Percentiles rank a stretch among this genome's conserved stretches.
Evolutionary conservation across 2,113 vertebrate genomes (phyloP).

Genomic region (Turnix velox): DNA sequence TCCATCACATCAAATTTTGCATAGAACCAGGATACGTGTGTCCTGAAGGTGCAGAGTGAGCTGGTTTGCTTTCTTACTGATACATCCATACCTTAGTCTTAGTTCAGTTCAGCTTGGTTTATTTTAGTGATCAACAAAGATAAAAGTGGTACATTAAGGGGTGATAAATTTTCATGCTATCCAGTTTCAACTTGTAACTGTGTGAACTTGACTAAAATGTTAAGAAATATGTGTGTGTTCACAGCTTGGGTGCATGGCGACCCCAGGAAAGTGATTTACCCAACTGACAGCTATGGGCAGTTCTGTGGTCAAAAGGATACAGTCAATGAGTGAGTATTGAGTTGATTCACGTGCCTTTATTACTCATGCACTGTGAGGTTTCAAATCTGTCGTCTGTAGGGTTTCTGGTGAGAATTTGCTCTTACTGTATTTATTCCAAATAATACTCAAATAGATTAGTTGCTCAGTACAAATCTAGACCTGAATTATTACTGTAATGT

Average conservation of each 20-base stretch:
- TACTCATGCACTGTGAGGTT: neutral
- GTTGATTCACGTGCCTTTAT: neutral
- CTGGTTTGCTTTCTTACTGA: constrained; percentile 26
- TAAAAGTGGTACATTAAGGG: neutral
- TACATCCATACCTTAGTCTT: neutral
- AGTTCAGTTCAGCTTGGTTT: neutral
- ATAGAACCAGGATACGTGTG: neutral
- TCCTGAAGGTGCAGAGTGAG: constrained; percentile 11
- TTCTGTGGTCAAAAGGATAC: constrained; percentile 92
- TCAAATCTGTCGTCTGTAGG: neutral
- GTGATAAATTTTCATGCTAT: neutral
- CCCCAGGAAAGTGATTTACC: constrained; percentile 89
- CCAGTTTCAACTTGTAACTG: neutral
- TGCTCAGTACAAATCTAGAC: neutral
- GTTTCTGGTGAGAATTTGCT: neutral
- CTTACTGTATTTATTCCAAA: neutral
- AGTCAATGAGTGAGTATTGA: constrained; percentile 86
- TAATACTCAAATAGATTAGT: neutral
- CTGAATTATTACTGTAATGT: neutral
- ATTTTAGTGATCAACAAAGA: neutral
- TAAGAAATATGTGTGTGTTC: constrained; percentile 25
- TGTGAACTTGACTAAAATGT: neutral
- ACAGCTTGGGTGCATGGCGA: constrained; percentile 94
- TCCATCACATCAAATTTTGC: constrained; percentile 57
- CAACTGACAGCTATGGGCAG: constrained; percentile 92